phyloP scores from a whole-genome alignment of 2,888 invertebrate species.

The Drosophila mayaguana region DNA sequence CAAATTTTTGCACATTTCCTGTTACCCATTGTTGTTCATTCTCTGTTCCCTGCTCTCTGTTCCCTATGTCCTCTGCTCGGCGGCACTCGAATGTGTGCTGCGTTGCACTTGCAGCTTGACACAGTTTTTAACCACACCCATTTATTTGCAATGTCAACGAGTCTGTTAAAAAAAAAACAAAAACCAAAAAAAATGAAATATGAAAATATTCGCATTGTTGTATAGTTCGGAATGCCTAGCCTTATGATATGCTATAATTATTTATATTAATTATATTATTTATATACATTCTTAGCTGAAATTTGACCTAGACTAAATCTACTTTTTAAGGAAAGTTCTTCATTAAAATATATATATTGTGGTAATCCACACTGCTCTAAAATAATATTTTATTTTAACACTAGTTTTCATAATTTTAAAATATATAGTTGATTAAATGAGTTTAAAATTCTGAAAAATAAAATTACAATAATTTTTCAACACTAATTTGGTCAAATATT shows the following conservation, averaged over 20 bases:
- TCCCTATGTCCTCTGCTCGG: not conserved
- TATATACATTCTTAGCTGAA: too few relatives aligned
- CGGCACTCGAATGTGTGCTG: slow-evolving; percentile 17
- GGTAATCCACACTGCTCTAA: too few relatives aligned
- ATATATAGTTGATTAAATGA: too few relatives aligned
- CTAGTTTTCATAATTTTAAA: too few relatives aligned
- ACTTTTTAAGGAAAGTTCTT: too few relatives aligned
- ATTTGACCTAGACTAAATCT: too few relatives aligned
- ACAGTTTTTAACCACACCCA: slow-evolving; percentile 76
- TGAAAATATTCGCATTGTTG: slow-evolving; percentile 4
- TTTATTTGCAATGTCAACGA: slow-evolving; percentile 78
- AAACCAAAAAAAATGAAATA: slow-evolving; percentile 2
- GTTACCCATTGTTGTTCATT: slow-evolving; percentile 40
- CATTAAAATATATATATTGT: too few relatives aligned
- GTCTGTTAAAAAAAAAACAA: slow-evolving; percentile 16
- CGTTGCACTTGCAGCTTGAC: slow-evolving; percentile 75
- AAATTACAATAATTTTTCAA: too few relatives aligned
- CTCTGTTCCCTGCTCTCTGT: not conserved
- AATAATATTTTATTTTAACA: too few relatives aligned
- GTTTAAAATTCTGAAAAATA: too few relatives aligned
- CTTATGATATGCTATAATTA: slow-evolving; percentile 1
- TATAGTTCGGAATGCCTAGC: not conserved
- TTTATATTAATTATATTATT: too few relatives aligned
- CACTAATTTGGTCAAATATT: too few relatives aligned
- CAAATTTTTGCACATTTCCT: slow-evolving; percentile 76